phyloP scores from a whole-genome alignment of 2,888 invertebrate genomes.

The Adineta ricciae region DNA sequence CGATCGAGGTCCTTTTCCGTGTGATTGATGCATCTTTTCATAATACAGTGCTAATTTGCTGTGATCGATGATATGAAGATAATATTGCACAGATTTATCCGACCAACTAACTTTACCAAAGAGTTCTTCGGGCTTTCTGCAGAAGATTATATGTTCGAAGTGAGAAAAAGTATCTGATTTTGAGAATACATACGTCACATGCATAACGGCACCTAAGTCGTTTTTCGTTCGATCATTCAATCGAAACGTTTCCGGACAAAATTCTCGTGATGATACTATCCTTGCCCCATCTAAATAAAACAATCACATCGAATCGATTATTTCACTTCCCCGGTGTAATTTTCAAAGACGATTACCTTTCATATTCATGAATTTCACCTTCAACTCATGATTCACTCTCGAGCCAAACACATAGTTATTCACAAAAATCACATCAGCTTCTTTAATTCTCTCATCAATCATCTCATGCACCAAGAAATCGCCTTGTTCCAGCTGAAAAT shows the following conservation, averaged over 20 bases:
- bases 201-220: slow-evolving; percentile 97
- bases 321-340: too few species aligned
- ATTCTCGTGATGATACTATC: slow-evolving; percentile 95
- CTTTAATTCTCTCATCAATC: slow-evolving; percentile 26
- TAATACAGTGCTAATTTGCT: slow-evolving; percentile 54
- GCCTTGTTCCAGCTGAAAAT: slow-evolving; percentile 62
- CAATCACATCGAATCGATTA: neutral
- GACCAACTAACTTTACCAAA: slow-evolving; percentile 98
- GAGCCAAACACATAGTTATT: slow-evolving; percentile 99
- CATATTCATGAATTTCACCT: slow-evolving; percentile 78
- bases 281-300: slow-evolving; percentile 58
- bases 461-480: slow-evolving; percentile 65
- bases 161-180: neutral
- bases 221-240: slow-evolving; percentile 93
- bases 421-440: slow-evolving; percentile 73
- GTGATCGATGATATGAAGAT: slow-evolving; percentile 91
- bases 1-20: neutral
- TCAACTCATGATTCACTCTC: slow-evolving; percentile 71
- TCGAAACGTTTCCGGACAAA: slow-evolving; percentile 93
- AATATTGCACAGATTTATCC: slow-evolving; percentile 94
- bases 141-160: too few species aligned
- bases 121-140: slow-evolving; percentile 63
- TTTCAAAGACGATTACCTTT: slow-evolving; percentile 55
- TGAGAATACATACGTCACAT: slow-evolving; percentile 56
- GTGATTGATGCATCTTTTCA: neutral